Evolutionary conservation across 2,888 invertebrate genomes (phyloP).

Genomic region (Lasioglossum malachurum): DNA sequence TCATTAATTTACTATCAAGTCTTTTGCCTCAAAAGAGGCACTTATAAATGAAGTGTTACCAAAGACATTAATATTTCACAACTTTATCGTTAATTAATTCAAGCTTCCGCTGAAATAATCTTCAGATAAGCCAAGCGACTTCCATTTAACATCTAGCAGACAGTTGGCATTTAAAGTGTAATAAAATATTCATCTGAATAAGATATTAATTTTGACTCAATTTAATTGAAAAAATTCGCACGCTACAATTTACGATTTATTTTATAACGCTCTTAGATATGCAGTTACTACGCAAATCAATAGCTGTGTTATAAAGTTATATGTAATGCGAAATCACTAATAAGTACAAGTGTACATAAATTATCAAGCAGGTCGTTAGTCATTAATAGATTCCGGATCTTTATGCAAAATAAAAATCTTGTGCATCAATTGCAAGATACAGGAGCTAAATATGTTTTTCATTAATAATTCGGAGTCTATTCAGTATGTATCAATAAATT

Average conservation of each 20-base stretch:
- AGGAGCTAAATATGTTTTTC: background rate
- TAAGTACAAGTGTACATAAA: background rate
- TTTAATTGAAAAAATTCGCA: background rate
- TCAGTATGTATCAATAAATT: background rate
- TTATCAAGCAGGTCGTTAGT: background rate
- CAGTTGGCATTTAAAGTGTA: background rate
- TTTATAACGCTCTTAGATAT: background rate
- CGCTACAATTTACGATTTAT: background rate
- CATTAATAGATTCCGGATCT: too few species aligned
- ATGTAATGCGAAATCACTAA: too few species aligned
- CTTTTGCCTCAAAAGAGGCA: background rate
- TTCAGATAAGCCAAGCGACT: background rate
- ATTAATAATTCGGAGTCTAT: background rate
- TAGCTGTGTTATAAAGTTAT: too few species aligned
- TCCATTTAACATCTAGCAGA: background rate
- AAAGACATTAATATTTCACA: background rate
- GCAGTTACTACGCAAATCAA: background rate
- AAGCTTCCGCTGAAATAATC: background rate
- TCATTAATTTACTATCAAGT: background rate
- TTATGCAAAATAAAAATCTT: background rate
- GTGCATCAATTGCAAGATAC: background rate
- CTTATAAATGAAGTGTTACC: background rate
- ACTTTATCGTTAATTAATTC: background rate
- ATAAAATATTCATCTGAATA: background rate
- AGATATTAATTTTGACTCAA: background rate